A percentile compares a stretch with the other conserved stretches of the same genome.
These are phyloP conservation scores for Tautogolabrus adspersus DNA, from an alignment of 2,113 vertebrate genomes.

Conservation along the genomic window DNA sequence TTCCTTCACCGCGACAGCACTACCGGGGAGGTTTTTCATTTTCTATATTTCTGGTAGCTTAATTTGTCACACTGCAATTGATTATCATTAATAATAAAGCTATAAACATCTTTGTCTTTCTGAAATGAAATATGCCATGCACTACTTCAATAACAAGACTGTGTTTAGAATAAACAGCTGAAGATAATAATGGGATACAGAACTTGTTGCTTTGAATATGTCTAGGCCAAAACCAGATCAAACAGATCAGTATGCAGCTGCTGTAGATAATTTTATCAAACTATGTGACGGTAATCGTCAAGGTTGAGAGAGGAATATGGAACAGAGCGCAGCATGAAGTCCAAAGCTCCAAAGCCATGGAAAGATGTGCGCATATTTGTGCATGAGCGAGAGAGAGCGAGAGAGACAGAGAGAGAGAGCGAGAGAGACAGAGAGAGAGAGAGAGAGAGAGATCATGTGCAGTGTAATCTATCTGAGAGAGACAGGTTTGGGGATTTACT, in stretches of 20 bases:
- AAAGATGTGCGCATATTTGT: constrained; percentile 7
- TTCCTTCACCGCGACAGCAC: no score
- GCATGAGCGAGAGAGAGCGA: neutral
- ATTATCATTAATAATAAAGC: neutral
- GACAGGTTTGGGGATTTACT: constrained; percentile 67
- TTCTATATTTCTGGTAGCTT: neutral
- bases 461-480: constrained; percentile 60
- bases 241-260: neutral
- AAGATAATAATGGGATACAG: neutral
- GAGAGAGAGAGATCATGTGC: constrained; percentile 18
- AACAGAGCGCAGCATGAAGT: constrained; percentile 55
- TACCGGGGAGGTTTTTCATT: no score
- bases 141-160: neutral
- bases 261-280: constrained; percentile 17
- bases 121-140: neutral
- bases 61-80: neutral
- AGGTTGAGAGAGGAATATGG: constrained; percentile 53
- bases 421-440: neutral
- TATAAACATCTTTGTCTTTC: neutral
- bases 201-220: neutral
- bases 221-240: neutral
- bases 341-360: constrained; percentile 42
- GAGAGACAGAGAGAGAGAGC: neutral
- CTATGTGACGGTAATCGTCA: constrained; percentile 23
- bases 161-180: neutral